Evolutionary conservation across 2,888 invertebrate genomes (phyloP).

Genomic region (Chorisops tibialis): DNA sequence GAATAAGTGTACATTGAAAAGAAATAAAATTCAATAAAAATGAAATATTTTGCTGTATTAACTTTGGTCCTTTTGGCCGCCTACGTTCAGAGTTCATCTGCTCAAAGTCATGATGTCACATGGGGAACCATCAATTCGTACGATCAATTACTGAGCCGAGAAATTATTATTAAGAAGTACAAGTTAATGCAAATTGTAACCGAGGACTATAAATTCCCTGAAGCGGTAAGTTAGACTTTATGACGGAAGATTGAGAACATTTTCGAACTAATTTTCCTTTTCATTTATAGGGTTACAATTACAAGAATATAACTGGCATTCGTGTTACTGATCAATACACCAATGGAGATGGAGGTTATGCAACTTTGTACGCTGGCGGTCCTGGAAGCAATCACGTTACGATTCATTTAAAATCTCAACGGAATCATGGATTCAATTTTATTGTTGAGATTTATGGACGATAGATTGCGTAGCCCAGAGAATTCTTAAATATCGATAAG

Average conservation of each 20-base stretch:
- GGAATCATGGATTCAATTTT: neutral
- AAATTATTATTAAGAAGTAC: neutral
- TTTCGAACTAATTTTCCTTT: too few species aligned
- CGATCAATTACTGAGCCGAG: slow-evolving; percentile 1
- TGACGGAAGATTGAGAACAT: too few species aligned
- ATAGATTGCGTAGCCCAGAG: neutral
- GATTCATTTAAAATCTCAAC: neutral
- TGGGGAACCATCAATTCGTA: slow-evolving; percentile 6
- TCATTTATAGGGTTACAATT: neutral
- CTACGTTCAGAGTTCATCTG: neutral
- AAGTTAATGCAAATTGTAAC: neutral
- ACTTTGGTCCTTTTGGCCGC: neutral
- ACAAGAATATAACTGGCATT: neutral
- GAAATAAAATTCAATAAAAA: too few species aligned
- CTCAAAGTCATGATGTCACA: neutral
- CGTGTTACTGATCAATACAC: neutral
- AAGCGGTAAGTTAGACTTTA: slow-evolving; percentile 3
- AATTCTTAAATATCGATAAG: too few species aligned
- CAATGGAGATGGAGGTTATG: neutral
- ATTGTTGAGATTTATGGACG: neutral
- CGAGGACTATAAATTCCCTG: neutral
- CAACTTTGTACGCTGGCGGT: neutral
- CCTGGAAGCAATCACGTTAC: neutral
- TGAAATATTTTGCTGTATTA: neutral
- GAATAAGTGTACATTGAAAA: too few species aligned